Evolutionary conservation across 2,113 vertebrate genomes (phyloP), one percentile per base, ranked within the genome.

Genomic region (Rhinopomastus cyanomelas): DNA sequence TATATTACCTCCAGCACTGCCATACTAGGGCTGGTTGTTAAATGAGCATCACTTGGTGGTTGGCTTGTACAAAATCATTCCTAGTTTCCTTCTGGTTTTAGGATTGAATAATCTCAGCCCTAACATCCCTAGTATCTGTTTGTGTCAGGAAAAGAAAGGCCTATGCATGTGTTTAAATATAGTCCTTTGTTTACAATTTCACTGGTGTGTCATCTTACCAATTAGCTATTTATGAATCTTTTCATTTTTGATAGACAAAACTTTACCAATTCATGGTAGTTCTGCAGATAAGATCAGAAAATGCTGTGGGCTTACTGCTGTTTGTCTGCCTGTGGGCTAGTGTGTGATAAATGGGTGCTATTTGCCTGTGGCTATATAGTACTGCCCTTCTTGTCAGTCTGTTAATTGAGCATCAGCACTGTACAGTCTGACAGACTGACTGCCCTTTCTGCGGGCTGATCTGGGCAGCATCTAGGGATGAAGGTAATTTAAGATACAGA

Each of bases 31-130:
- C 57, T 89, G 60, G 16, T 87, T 92, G 81, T 81, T 94, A 94
- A n/a, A 95, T 89, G 69, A 94, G 56, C 72, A 66, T 88, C 18
- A 5, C 94, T 92, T 95, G 65, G 68, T 89, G 60, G 21, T 87
- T 94, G 81, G 55, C 49, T 88, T 77, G 52, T 76, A 68, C 48
- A 74, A 76, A 51, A 69, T 75, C 37, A 55, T 92, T 82, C 71
- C 88, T 87, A 67, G 77, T 85, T 89, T 95, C 57, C 37, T 85
- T 67, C 7, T 36, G 39, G 49, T 85, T 94, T 82, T 81, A 88
- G 67, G 44, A 29, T 6, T 49, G 57, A 83, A 85, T 67, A 87
- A 59, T 80, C 52, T 89, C 34, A 86, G 48, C 57, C 32, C 25
- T 65, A 25, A 44, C 5, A 30, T 61, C 82, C 21, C 51, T 34